phyloP scores from a whole-genome alignment of 2,888 invertebrate species.

The Drosophila buzzatii region DNA sequence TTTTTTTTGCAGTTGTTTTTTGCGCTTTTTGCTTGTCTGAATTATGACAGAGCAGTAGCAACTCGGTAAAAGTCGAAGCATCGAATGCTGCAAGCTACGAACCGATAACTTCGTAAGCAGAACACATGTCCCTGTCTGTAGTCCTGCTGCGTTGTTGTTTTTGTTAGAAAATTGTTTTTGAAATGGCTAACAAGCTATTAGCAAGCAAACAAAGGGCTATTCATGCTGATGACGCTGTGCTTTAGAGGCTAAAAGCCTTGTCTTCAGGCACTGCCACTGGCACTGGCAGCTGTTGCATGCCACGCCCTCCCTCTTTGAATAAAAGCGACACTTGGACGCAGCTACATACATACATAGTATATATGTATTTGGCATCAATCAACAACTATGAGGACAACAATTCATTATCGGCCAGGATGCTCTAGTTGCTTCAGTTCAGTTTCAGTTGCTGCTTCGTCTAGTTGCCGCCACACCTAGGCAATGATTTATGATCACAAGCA shows the following conservation, averaged over 20 bases:
- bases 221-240: slow-evolving; percentile 56
- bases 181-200: slow-evolving; percentile 80
- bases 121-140: slow-evolving; percentile 53
- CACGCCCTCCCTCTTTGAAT: not conserved
- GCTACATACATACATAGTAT: not conserved
- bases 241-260: slow-evolving; percentile 12
- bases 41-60: slow-evolving; percentile 55
- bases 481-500: slow-evolving; percentile 62
- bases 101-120: slow-evolving; percentile 40
- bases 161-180: slow-evolving; percentile 72
- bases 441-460: not conserved
- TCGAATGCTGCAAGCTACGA: slow-evolving; percentile 10
- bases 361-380: slow-evolving; percentile 41
- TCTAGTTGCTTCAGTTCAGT: slow-evolving; percentile 4
- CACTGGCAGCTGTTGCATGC: slow-evolving; percentile 53
- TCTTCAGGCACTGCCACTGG: slow-evolving; percentile 30
- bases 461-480: slow-evolving; percentile 40
- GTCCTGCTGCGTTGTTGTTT: slow-evolving; percentile 27
- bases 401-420: slow-evolving; percentile 41
- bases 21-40: slow-evolving; percentile 46
- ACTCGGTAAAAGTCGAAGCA: slow-evolving; percentile 28
- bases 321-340: slow-evolving; percentile 49
- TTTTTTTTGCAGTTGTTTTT: not conserved
- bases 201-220: slow-evolving; percentile 71
- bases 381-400: slow-evolving; percentile 44